Evolutionary conservation across 2,888 invertebrate species (phyloP), one percentile per base, ranked within the genome.

Genomic region (Brachyptera risi): DNA sequence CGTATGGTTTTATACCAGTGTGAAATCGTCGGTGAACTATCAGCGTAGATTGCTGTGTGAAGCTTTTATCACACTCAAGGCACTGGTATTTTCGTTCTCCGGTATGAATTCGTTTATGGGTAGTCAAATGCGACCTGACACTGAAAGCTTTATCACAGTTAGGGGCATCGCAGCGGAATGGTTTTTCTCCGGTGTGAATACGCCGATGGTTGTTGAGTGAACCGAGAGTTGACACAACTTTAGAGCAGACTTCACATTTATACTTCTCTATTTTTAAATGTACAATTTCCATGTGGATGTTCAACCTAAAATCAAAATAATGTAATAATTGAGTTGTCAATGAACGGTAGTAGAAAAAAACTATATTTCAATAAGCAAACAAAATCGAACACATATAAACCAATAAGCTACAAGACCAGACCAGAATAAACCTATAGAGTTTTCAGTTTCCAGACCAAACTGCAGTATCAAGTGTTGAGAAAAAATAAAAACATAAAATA

Each of bases 71-170:
- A 59, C 75, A 75, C 74, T 77, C 74, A 4, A 79, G 76, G 65
- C 83, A 83, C 31, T 79, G 75, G 56, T 76, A 82, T 1, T 82
- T 82, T 56, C 81, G 74, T 0, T 79, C 73, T 1, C 81, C 80
- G 1, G 78, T 79, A 61, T 84, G 84, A 0, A 61, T 54, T n/a
- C 57, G 58, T 4, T 40, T 75, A 38, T 80, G 79, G 44, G n/a
- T 76, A 24, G 70, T 73, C 11, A 79, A 59, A 0, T 78, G 74
- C 61, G 73, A 73, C 21, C 75, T 74, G 24, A 77, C 74, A 1
- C 78, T 77, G 37, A 63, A 63, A 5, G 19, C n/a, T 31, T 58
- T 61, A 3, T 56, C 61, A 26, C 63, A 63, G 19, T n/a, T n/a
- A n/a, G n/a, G n/a, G n/a, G 40, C 40, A 24, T 59, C 59, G 44